Evolutionary conservation across 2,888 invertebrate genomes (phyloP).

Genomic region (Coelinius sp.): DNA sequence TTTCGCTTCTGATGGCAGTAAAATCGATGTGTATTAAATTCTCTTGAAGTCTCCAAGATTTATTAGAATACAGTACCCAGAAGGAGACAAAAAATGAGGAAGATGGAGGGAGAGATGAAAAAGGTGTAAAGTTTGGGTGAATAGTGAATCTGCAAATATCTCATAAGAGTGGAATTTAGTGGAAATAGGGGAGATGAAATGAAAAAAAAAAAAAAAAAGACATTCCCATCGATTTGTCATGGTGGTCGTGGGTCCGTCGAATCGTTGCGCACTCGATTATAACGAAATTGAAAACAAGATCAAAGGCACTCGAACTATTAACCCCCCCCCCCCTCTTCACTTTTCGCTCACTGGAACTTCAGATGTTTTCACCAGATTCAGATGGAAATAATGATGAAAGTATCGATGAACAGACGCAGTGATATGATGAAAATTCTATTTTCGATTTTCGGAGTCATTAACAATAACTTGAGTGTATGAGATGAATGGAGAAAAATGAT

Average conservation of each 20-base stretch:
- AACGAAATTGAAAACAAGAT: constrained; percentile 34
- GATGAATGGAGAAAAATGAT: not conserved
- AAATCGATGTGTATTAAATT: not conserved
- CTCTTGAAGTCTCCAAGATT: not conserved
- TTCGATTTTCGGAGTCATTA: no score
- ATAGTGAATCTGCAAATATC: not conserved
- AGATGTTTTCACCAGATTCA: not conserved
- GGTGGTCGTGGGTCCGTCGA: constrained; percentile 21
- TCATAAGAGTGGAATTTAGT: not conserved
- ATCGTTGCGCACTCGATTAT: constrained; percentile 24
- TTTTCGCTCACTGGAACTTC: not conserved
- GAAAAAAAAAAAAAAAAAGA: constrained; percentile 29
- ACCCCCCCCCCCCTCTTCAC: not conserved
- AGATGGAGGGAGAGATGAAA: no score
- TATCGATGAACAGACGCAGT: not conserved
- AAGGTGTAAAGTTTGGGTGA: not conserved
- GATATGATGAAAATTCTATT: not conserved
- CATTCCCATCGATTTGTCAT: constrained; percentile 47
- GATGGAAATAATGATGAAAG: not conserved
- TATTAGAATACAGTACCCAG: not conserved
- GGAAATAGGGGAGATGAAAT: constrained; percentile 21
- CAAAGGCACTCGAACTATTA: constrained; percentile 39
- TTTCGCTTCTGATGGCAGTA: not conserved
- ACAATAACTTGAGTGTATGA: no score
- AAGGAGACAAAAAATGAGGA: not conserved